Percentiles rank a stretch among this genome's conserved stretches.
These are phyloP conservation scores for Megalops atlanticus DNA, from an alignment of 2,113 vertebrate species.

Conservation along the genomic window DNA sequence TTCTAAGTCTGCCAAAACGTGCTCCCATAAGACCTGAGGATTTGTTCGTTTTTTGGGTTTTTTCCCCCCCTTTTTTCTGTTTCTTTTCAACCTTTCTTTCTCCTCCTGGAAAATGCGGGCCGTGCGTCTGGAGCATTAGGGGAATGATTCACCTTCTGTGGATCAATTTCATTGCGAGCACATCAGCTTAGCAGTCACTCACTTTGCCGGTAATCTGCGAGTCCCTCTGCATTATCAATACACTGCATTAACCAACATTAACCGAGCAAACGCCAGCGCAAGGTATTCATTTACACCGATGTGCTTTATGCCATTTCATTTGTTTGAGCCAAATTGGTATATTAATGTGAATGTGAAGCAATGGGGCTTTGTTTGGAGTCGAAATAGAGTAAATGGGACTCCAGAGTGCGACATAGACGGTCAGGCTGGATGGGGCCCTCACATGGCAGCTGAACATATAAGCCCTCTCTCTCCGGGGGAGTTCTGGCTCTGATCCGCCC, in stretches of 20 bases:
- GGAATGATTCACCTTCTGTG: constrained; percentile 17
- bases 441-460: constrained; percentile 6
- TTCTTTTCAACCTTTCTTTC: background rate
- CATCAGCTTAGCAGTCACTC: constrained; percentile 12
- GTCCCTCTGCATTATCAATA: background rate
- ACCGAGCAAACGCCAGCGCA: background rate
- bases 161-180: constrained; percentile 5
- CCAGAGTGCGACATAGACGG: constrained; percentile 34
- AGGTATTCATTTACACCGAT: constrained; percentile 13
- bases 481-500: background rate
- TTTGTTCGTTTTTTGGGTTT: too few relatives aligned
- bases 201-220: background rate
- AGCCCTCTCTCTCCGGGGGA: background rate
- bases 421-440: constrained; percentile 18
- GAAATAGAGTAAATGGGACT: constrained; percentile 21
- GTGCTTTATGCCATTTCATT: constrained; percentile 8
- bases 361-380: constrained; percentile 20
- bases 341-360: constrained; percentile 32
- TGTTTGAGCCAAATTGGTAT: background rate
- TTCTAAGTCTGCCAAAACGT: constrained; percentile 18
- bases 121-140: background rate
- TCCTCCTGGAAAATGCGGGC: background rate
- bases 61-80: background rate
- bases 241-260: constrained; percentile 19
- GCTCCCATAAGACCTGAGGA: constrained; percentile 19